Evolutionary conservation across 2,113 vertebrate species (phyloP), one percentile per base, ranked within the genome.

Genomic region (Eptatretus burgeri): DNA sequence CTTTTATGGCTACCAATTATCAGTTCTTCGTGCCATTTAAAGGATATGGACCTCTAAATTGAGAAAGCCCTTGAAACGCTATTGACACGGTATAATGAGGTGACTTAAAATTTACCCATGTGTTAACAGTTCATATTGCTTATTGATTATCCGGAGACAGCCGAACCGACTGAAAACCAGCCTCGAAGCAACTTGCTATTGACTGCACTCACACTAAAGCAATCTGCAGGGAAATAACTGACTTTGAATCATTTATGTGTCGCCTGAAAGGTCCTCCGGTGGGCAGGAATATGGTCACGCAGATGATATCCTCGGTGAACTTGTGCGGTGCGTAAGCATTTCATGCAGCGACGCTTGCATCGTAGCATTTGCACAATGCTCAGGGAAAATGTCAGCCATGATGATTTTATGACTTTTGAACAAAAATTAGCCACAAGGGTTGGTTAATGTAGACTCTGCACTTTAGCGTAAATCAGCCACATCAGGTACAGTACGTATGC

Each of bases 61-160:
- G 27, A 41, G 27, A 41, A 41, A 41, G 27, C 27, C 27, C 27
- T 41, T 41, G 27, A 41, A 41, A 41, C 27, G n/a, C n/a, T 60
- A 60, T 60, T 20, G 56, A 60, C 56, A 13, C 56, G 10, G 56
- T 20, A n/a, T 60, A 60, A 60, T 60, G 56, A 60, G 56, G n/a
- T 20, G 56, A n/a, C 56, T 60, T 60, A 60, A 60, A 60, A n/a
- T 60, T 60, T 60, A n/a, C 56, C n/a, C 56, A 60, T n/a, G 56
- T 20, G 56, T 20, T n/a, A 60, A 20, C 56, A 60, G 56, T 60
- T 60, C 56, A 60, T 60, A 60, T 60, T 60, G 56, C 56, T 20
- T 60, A 60, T 60, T 60, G 56, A 60, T 60, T 20, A 20, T 20
- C 20, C 56, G 56, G 56, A n/a, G 56, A 60, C 56, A 60, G 56